Evolutionary conservation across 2,797 vertebrate species (phyloP).

Genomic region (Onychomys leucogaster): DNA sequence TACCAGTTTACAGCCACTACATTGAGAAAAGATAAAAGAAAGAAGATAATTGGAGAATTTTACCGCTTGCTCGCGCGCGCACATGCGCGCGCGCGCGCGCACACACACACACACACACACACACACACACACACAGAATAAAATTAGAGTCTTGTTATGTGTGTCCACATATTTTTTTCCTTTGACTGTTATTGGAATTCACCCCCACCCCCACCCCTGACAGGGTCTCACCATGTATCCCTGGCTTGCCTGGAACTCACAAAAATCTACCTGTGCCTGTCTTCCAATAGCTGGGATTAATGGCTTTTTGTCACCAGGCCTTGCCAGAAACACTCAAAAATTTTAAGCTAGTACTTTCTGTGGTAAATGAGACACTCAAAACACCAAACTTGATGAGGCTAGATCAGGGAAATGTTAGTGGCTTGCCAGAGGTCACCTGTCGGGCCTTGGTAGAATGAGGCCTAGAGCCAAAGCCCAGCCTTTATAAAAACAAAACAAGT

Average conservation of each 20-base stretch:
- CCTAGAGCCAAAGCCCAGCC: not conserved
- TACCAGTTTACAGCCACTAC: conserved; percentile 86
- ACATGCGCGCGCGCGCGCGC: not conserved
- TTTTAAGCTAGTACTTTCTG: conserved; percentile 10
- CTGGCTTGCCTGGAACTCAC: not conserved
- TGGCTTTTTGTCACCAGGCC: not conserved
- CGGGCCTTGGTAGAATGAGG: not conserved
- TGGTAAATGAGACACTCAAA: not conserved
- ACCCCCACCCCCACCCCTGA: too few species aligned
- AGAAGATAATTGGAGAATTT: conserved; percentile 42
- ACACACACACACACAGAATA: conserved; percentile 84
- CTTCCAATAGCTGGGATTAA: not conserved
- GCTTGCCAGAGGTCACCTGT: not conserved
- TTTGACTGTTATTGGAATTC: not conserved
- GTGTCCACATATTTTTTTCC: not conserved
- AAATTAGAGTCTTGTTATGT: conserved; percentile 83
- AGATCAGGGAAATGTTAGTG: not conserved
- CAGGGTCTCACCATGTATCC: not conserved
- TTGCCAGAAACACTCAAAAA: not conserved
- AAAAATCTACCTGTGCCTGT: not conserved
- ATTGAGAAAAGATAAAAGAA: conserved; percentile 64
- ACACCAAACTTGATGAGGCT: not conserved
- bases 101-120: not conserved
- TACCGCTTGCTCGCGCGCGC: conserved; percentile 43
- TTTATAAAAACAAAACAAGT: not conserved